Evolutionary conservation across 2,113 vertebrate species (phyloP).

Genomic region (Riparia riparia): DNA sequence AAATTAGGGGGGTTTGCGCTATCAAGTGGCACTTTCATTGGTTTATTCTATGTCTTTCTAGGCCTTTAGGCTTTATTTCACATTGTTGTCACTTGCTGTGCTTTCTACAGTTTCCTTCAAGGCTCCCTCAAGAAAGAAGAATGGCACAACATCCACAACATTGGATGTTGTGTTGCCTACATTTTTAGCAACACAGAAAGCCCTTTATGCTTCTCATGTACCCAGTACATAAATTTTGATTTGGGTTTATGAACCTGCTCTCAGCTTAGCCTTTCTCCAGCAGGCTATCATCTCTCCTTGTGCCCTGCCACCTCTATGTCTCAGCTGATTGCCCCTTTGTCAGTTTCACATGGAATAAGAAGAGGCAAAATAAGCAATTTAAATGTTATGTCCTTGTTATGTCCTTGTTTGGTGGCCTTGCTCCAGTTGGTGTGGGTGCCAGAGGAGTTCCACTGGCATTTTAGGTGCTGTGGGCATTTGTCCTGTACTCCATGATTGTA

Average conservation of each 20-base stretch:
- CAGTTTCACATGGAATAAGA: not conserved
- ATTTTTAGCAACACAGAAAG: not conserved
- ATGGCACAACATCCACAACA: too few relatives aligned
- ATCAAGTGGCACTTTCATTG: not conserved
- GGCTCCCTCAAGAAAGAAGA: not conserved
- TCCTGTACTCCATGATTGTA: not conserved
- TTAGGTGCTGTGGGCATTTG: not conserved
- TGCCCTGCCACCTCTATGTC: not conserved
- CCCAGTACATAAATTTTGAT: not conserved
- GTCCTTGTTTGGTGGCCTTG: not conserved
- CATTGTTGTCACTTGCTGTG: not conserved
- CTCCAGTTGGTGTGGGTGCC: not conserved
- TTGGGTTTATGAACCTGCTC: not conserved
- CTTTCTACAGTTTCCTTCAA: not conserved
- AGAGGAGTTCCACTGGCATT: not conserved
- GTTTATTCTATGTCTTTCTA: not conserved
- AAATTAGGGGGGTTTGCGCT: not conserved
- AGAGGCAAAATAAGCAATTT: not conserved
- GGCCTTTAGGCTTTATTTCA: not conserved
- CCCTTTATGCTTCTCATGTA: not conserved
- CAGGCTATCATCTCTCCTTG: not conserved
- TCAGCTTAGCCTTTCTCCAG: not conserved
- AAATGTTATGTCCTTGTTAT: not conserved
- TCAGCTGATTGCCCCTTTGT: not conserved
- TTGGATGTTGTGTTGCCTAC: not conserved